A percentile compares a stretch with the other conserved stretches of the same genome.
phyloP scores from a whole-genome alignment of 1,140 invertebrate species.

The Macrobrachium rosenbergii region DNA sequence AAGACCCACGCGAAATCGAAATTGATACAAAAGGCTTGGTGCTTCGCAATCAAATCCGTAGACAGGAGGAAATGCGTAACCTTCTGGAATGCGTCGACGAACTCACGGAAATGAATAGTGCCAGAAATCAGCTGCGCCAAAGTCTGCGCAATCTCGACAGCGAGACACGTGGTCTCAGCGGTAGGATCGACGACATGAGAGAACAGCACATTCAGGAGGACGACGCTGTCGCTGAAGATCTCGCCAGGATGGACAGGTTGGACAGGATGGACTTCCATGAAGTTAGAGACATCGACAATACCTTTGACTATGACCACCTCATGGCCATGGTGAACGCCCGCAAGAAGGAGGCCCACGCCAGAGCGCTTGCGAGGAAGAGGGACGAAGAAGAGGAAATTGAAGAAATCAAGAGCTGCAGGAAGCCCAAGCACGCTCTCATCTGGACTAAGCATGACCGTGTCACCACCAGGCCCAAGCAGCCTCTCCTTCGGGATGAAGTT shows the following conservation, averaged over 20 bases:
- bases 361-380: conserved; percentile 1
- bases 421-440: conserved; percentile 15
- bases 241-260: too few species aligned
- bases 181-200: conserved; percentile 41
- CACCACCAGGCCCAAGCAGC: conserved; percentile 32
- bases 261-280: too few species aligned
- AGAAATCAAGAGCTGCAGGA: conserved; percentile 26
- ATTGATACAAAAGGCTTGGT: conserved; percentile 30
- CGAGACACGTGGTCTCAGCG: conserved; percentile 32
- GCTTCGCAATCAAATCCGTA: conserved; percentile 36
- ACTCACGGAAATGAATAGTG: conserved; percentile 55
- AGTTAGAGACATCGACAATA: conserved; percentile 1
- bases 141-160: conserved; percentile 57
- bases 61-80: conserved; percentile 45
- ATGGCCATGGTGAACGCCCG: conserved; percentile 31
- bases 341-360: conserved; percentile 16
- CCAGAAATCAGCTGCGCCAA: conserved; percentile 49
- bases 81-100: conserved; percentile 60
- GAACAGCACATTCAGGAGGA: conserved; percentile 37
- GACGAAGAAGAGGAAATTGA: conserved; percentile 38
- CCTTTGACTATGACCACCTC: conserved; percentile 35
- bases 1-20: conserved; percentile 22
- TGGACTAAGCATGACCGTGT: conserved; percentile 6
- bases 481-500: conserved; percentile 38
- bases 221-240: too few species aligned